Conservation (phyloP, 2,888 invertebrate species). For the Leucoptera coffeella region DNA sequence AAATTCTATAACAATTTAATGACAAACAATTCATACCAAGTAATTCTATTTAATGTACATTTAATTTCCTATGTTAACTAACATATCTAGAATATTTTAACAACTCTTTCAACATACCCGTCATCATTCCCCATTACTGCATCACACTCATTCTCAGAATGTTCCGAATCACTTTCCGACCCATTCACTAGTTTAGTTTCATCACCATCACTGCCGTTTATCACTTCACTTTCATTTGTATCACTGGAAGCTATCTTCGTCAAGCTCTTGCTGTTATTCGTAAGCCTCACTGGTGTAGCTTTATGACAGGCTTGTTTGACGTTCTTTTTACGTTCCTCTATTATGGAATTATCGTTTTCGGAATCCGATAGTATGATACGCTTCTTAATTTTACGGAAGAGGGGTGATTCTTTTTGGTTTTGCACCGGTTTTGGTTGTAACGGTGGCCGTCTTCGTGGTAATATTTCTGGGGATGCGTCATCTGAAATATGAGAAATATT, state of each 20-base stretch:
- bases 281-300: conserved; percentile 24
- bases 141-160: conserved; percentile 6
- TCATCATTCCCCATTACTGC: conserved; percentile 7
- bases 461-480: conserved; percentile 28
- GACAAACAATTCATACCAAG: too few relatives aligned
- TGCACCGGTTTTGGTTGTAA: conserved; percentile 8
- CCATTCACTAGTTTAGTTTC: conserved; percentile 7
- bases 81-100: too few relatives aligned
- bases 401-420: conserved; percentile 11
- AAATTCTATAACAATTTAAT: too few relatives aligned
- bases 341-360: conserved; percentile 34
- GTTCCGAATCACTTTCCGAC: conserved; percentile 6
- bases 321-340: conserved; percentile 23
- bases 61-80: too few relatives aligned
- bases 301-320: conserved; percentile 25
- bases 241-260: neutral
- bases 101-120: conserved; percentile 4
- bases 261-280: neutral
- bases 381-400: conserved; percentile 21
- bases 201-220: conserved; percentile 5
- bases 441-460: conserved; percentile 19
- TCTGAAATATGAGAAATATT: too few relatives aligned
- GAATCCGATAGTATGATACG: conserved; percentile 28
- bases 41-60: too few relatives aligned
- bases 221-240: conserved; percentile 7